Percentiles rank a stretch among this genome's conserved stretches.
Evolutionary conservation across 2,888 invertebrate species (phyloP).

Genomic region (Tetropium fuscum): DNA sequence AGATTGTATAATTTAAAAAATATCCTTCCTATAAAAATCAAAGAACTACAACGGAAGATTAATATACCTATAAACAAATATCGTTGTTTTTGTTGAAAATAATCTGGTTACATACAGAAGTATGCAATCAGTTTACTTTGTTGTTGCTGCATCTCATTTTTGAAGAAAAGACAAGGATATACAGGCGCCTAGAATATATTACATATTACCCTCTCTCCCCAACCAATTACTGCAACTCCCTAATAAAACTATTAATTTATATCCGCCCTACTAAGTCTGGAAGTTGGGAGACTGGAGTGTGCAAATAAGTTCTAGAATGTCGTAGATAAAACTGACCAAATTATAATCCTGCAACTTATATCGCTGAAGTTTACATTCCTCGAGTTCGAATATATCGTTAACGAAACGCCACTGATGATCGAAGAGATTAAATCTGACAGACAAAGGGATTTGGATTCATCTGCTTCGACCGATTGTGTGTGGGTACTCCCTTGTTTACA

Average conservation of each 20-base stretch:
- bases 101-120: no score
- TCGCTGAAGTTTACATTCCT: conserved; percentile 28
- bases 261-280: conserved; percentile 7
- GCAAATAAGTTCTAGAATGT: conserved; percentile 8
- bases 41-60: no score
- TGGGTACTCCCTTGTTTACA: conserved; percentile 49
- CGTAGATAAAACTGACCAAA: conserved; percentile 29
- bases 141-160: no score
- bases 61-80: no score
- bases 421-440: conserved; percentile 44
- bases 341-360: conserved; percentile 36
- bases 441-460: conserved; percentile 58
- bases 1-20: no score
- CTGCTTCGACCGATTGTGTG: conserved; percentile 55
- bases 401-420: conserved; percentile 30
- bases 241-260: conserved; percentile 12
- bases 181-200: no score
- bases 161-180: no score
- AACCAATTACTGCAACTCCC: no score
- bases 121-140: no score
- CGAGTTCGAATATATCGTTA: conserved; percentile 31
- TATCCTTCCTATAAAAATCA: no score
- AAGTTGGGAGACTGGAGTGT: not conserved
- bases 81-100: no score
- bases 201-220: no score